Evolutionary conservation across 2,888 invertebrate genomes (phyloP).

Genomic region (Crepidodera aurea): DNA sequence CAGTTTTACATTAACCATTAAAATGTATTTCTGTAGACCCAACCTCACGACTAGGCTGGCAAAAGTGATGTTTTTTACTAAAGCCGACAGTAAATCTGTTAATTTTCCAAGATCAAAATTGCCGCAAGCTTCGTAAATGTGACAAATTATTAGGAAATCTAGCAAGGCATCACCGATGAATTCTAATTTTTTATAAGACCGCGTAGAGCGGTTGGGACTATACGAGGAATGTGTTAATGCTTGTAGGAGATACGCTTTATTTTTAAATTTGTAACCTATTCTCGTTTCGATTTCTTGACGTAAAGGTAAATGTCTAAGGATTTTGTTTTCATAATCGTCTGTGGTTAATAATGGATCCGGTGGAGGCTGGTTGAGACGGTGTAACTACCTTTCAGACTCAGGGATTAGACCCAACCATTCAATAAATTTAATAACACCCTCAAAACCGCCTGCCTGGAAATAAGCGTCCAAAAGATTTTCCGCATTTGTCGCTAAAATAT

Average conservation of each 20-base stretch:
- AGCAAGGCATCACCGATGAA: slow-evolving; percentile 92
- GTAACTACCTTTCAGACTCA: slow-evolving; percentile 50
- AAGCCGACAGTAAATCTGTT: slow-evolving; percentile 91
- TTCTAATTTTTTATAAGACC: slow-evolving; percentile 90
- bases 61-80: slow-evolving; percentile 97
- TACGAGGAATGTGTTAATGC: slow-evolving; percentile 94
- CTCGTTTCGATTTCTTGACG: slow-evolving; percentile 31
- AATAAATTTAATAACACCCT: slow-evolving; percentile 51
- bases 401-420: slow-evolving; percentile 65
- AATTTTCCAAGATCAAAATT: slow-evolving; percentile 82
- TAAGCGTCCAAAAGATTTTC: slow-evolving; percentile 87
- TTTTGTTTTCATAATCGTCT: slow-evolving; percentile 58
- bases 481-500: slow-evolving; percentile 72
- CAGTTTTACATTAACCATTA: slow-evolving; percentile 64
- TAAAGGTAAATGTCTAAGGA: slow-evolving; percentile 60
- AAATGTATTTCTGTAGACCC: slow-evolving; percentile 80
- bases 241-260: slow-evolving; percentile 84
- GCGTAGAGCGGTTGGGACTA: slow-evolving; percentile 80
- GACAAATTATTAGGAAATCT: slow-evolving; percentile 87
- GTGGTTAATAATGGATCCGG: slow-evolving; percentile 59
- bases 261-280: slow-evolving; percentile 79
- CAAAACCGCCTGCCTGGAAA: slow-evolving; percentile 65
- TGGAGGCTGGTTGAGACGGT: slow-evolving; percentile 47
- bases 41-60: slow-evolving; percentile 87
- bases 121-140: slow-evolving; percentile 81